Evolutionary conservation across 2,888 invertebrate species (phyloP), one percentile per base, ranked within the genome.

Genomic region (Drosophila mimica): DNA sequence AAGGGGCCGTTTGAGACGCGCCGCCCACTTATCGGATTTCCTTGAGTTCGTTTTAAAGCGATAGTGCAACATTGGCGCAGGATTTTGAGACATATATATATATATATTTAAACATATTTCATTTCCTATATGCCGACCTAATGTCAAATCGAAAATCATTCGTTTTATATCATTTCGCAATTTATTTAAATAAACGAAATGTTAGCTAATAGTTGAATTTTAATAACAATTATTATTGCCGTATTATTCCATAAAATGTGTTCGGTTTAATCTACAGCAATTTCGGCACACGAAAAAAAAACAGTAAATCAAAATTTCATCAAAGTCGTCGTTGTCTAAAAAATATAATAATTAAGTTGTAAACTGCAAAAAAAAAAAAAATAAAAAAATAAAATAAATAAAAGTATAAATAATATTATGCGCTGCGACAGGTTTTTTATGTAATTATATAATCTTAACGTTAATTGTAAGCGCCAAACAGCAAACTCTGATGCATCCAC

Each of bases 361-460:
- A 71, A 73, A 69, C 68, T 54, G 57, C 53, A 51, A 68, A 38
- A 17, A 31, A 25, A 30, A 46, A 58, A 40, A 34, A 62, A 8
- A 48, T 17, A 53, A 46, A 30, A 13, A 59, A 53, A 17, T 3
- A 31, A 34, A 48, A 30, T 25, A 8, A 64, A 48, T 46, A 53
- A 43, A 71, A 38, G 34, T 9, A 31, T 11, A 57, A 60, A 38
- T 48, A 36, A 60, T 28, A 63, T 38, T 36, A 62, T 57, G 60
- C 40, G 57, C 68, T 77, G 72, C 80, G 58, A 72, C 71, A 79
- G 72, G 58, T 67, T 70, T 74, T 83, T 82, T 86, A 86, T 84
- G 84, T 84, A 84, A 84, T 87, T 84, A 87, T 86, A 76, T 68
- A 78, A 70, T 70, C 70, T 65, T 72, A 82, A 80, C 65, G 68